phyloP scores from a whole-genome alignment of 2,888 invertebrate genomes.

The Clostera curtula region DNA sequence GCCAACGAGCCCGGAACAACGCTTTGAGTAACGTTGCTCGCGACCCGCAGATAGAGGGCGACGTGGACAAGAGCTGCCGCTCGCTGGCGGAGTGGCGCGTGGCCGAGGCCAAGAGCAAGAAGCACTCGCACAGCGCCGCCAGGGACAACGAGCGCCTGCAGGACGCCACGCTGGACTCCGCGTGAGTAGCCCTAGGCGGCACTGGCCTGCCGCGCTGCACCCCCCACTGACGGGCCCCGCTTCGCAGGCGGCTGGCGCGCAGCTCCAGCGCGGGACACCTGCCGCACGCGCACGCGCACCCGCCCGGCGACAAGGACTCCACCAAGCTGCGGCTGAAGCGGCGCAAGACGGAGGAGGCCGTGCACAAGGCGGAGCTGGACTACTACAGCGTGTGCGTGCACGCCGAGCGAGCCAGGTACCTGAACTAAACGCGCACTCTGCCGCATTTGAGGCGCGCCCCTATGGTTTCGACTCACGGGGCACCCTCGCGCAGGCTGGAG shows the following conservation, averaged over 20 bases:
- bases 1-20: neutral
- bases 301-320: slow-evolving; percentile 75
- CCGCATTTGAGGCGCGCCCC: too few species aligned
- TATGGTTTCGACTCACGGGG: too few species aligned
- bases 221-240: too few species aligned
- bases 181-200: slow-evolving; percentile 26
- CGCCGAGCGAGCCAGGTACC: slow-evolving; percentile 91
- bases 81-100: slow-evolving; percentile 88
- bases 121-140: slow-evolving; percentile 89
- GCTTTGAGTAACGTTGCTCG: slow-evolving; percentile 7
- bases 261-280: slow-evolving; percentile 75
- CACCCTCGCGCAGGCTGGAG: slow-evolving; percentile 78
- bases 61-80: slow-evolving; percentile 90
- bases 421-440: too few species aligned
- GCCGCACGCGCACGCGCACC: slow-evolving; percentile 59
- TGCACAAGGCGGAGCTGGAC: slow-evolving; percentile 93
- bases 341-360: slow-evolving; percentile 91
- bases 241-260: slow-evolving; percentile 60
- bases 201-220: too few species aligned
- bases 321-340: slow-evolving; percentile 90
- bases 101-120: slow-evolving; percentile 92
- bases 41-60: slow-evolving; percentile 76
- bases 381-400: slow-evolving; percentile 94
- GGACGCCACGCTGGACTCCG: slow-evolving; percentile 76
- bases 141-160: slow-evolving; percentile 94